Base-by-base conservation (phyloP, 2,888 invertebrate genomes). In the Brachyopa scutellaris region DNA sequence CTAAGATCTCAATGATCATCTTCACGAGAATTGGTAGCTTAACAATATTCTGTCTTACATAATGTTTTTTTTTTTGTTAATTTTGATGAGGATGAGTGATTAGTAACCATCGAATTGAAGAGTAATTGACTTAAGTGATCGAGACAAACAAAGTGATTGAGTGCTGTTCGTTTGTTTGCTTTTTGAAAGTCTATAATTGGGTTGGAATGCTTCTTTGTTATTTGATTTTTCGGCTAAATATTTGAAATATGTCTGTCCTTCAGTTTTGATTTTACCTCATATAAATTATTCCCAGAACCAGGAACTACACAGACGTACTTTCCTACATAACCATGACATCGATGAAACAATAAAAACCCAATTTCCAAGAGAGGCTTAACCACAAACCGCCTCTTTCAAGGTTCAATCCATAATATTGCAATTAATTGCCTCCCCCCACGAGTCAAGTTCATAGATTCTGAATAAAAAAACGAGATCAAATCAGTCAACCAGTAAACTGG, bases 401-500 rank as follows among this genome's bases (percentile, higher is more conserved):
- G 38, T 36, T 4, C 11, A n/a, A 55, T 7, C 23, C 23, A 51
- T 38, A 59, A 53, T 53, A 67, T 61, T 61, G 55, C 70, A 70
- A 70, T 49, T 70, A 70, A 33, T 15, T 51, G 23, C 47, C 49
- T 9, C 55, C 45, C 23, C 57, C 67, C n/a, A n/a, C n/a, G 19
- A 80, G 80, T 80, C 80, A 80, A 80, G 80, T 80, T 80, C 80
- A 76, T 38, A 72, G 72, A 72, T 72, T 57, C 57, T 17, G 4
- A 55, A 53, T 42, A 61, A 66, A 80, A 51, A 61, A 66, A 80
- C 57, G 13, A 70, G 64, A 76, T 77, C 76, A 47, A 77, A 70
- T 66, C 82, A 77, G 77, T 82, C 82, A 64, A 77, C 77, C 82
- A 72, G 70, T 61, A 82, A 82, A 82, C 77, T 77, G 77, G 61